phyloP scores from a whole-genome alignment of 2,888 invertebrate genomes.

The Crioceris asparagi region DNA sequence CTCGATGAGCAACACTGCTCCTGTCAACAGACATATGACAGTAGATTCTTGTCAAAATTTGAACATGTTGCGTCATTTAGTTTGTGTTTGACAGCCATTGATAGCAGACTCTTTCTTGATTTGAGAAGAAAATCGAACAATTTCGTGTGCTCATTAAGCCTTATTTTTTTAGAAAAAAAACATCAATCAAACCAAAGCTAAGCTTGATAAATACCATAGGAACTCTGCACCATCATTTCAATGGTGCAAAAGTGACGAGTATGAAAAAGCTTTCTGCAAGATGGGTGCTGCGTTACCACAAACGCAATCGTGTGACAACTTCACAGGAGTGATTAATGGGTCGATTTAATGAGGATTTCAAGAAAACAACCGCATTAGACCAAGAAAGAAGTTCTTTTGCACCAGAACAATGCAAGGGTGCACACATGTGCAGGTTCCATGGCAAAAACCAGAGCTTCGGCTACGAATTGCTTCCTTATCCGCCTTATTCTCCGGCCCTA shows the following conservation, averaged over 20 bases:
- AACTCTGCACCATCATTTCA: constrained; percentile 3
- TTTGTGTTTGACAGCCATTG: constrained; percentile 6
- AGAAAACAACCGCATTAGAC: too few relatives aligned
- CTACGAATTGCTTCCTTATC: too few relatives aligned
- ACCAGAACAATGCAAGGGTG: too few relatives aligned
- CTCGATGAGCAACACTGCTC: constrained; percentile 5
- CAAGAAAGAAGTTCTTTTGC: too few relatives aligned
- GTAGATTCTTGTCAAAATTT: constrained; percentile 7
- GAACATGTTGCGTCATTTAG: constrained; percentile 9
- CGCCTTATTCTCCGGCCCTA: too few relatives aligned
- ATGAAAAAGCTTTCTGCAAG: too few relatives aligned
- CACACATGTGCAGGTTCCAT: too few relatives aligned
- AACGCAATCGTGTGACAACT: too few relatives aligned
- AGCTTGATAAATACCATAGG: constrained; percentile 11
- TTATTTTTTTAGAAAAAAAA: constrained; percentile 9
- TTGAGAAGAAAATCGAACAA: constrained; percentile 3
- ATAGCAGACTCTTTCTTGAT: constrained; percentile 1
- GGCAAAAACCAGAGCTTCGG: too few relatives aligned
- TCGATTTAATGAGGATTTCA: too few relatives aligned
- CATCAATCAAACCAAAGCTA: constrained; percentile 6
- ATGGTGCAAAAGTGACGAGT: background rate
- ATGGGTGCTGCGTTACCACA: too few relatives aligned
- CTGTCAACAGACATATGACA: constrained; percentile 4
- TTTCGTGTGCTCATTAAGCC: constrained; percentile 9
- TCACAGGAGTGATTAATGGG: too few relatives aligned